Conservation (phyloP, 1,140 invertebrate genomes). For the Drosophila oshimai region DNA sequence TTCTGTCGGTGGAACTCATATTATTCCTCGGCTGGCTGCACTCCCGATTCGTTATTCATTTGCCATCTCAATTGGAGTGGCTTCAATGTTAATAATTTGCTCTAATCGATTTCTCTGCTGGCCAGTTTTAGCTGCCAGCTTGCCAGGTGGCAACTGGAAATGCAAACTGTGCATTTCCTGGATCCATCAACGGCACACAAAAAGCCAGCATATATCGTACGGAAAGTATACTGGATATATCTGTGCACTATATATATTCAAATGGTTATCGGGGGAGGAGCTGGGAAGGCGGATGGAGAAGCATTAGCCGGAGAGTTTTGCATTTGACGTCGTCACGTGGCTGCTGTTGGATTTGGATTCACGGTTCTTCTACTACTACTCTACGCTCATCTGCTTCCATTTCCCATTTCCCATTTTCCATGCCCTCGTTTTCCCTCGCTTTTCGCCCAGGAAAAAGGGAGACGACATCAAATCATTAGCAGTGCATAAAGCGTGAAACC, state of each 20-base stretch:
- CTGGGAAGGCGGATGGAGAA: constrained; percentile 1
- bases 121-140: neutral
- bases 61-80: constrained; percentile 9
- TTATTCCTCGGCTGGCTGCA: neutral
- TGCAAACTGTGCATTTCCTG: constrained; percentile 19
- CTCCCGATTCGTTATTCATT: constrained; percentile 1
- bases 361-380: neutral
- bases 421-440: constrained; percentile 1
- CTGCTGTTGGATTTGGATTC: constrained; percentile 1
- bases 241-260: neutral
- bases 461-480: constrained; percentile 74
- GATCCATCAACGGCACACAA: constrained; percentile 1
- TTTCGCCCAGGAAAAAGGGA: constrained; percentile 12
- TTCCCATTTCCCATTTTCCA: neutral
- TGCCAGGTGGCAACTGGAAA: constrained; percentile 3
- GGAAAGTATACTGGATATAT: constrained; percentile 7
- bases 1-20: neutral
- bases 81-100: constrained; percentile 24
- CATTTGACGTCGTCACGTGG: constrained; percentile 47
- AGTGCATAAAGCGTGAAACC: constrained; percentile 75
- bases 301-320: constrained; percentile 31
- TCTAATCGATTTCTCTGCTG: constrained; percentile 15
- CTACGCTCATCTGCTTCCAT: neutral
- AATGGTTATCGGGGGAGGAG: too few relatives aligned
- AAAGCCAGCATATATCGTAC: neutral